These are phyloP conservation scores for Chaetura pelagica DNA, from an alignment of 2,113 vertebrate species.

Conservation along the genomic window DNA sequence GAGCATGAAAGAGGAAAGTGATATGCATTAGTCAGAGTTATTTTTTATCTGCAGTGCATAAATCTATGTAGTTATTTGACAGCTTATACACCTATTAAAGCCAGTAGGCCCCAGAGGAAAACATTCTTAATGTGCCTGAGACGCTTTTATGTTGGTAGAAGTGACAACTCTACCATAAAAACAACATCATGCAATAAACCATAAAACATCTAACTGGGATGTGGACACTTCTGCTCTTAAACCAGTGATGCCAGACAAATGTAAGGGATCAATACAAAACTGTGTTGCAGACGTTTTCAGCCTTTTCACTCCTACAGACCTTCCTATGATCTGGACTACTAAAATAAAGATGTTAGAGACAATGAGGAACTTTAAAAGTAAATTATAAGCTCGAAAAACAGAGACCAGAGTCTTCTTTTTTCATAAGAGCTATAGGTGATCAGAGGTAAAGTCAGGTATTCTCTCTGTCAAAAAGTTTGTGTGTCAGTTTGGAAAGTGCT, in stretches of 20 bases:
- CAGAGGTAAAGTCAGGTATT: neutral
- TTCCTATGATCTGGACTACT: neutral
- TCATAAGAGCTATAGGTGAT: neutral
- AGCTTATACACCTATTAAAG: neutral
- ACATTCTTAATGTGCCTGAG: neutral
- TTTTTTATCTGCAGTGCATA: neutral
- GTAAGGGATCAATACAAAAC: neutral
- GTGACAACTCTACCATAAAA: neutral
- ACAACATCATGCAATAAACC: neutral
- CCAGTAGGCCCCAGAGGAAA: neutral
- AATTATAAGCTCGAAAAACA: fast-evolving
- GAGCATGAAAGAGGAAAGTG: neutral
- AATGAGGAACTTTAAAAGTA: neutral
- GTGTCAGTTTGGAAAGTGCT: neutral
- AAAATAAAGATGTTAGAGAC: neutral
- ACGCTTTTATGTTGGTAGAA: neutral
- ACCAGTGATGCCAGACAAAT: neutral
- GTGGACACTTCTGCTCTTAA: neutral
- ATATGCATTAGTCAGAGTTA: neutral
- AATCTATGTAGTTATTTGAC: neutral
- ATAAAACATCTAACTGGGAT: neutral
- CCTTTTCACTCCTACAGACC: neutral
- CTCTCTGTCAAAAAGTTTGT: neutral
- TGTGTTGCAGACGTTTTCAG: neutral
- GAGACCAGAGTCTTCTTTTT: neutral